Base-by-base conservation (phyloP, 2,797 vertebrate genomes). In the Falco cherrug region DNA sequence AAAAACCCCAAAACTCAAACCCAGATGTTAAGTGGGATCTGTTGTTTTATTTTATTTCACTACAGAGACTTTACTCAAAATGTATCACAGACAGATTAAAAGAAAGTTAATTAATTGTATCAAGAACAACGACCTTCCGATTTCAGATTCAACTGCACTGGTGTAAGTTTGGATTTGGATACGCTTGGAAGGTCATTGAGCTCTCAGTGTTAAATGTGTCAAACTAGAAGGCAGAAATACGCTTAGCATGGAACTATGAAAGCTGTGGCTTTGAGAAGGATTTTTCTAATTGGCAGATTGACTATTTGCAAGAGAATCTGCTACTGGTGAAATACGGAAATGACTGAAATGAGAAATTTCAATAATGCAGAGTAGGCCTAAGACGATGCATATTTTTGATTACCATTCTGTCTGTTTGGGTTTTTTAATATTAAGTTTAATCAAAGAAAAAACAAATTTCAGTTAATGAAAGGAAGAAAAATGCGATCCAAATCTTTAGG, bases 361-460 rank as follows among this genome's bases (percentile, higher is more conserved):
- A 96, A 89, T 95, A 97, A 94, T 63, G 33, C 67, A 73, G 67
- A 93, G 53, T 71, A 89, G 89, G 67, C 24, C 35, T 48, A 43
- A 64, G 89, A 85, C 65, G 50, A 59, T 85, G 63, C 68, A 61
- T 94, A 80, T 86, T 83, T 97, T 92, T 94, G 82, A 95, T 96
- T 97, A 96, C 83, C 0, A 0, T 48, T 87, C 90, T 91, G 24
- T 81, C 63, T 93, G 35, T 64, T 84, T 85, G 59, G 29, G 4
- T 33, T 90, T 84, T 93, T 64, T 92, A 93, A 89, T 96, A 92
- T 87, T 95, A 97, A 96, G 43, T 71, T 97, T 96, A 97, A 95
- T 95, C 87, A 90, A 88, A 95, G 93, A 65, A 91, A 74, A 95
- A 70, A 51, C 25, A 93, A 79, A 82, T 91, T 94, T 92, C 60